Percentiles rank a stretch among this genome's conserved stretches.
Evolutionary conservation across 2,888 invertebrate species (phyloP).

Genomic region (Zootermopsis nevadensis): DNA sequence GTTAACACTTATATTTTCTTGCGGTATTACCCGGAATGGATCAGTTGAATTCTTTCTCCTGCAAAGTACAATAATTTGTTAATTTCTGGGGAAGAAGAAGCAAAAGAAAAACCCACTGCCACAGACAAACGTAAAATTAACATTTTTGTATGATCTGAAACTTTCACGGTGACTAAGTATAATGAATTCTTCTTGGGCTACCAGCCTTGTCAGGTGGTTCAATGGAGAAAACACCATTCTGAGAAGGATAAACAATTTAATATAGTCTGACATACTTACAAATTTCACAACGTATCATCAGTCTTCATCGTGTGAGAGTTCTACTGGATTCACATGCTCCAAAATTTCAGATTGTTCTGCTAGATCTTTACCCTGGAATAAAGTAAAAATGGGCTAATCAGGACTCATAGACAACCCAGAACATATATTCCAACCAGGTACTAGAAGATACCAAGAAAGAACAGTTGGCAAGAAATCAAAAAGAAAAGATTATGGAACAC

Average conservation of each 20-base stretch:
- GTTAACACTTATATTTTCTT: neutral
- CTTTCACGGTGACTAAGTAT: neutral
- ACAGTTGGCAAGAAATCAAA: no score
- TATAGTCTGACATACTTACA: neutral
- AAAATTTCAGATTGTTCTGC: constrained; percentile 56
- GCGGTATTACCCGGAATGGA: neutral
- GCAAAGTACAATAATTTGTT: neutral
- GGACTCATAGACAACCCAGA: no score
- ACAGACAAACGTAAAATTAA: neutral
- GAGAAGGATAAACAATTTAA: neutral
- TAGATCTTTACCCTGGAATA: constrained; percentile 56
- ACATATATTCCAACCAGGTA: no score
- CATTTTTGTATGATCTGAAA: neutral
- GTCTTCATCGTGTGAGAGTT: constrained; percentile 26
- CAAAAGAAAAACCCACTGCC: neutral
- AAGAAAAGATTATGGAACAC: no score
- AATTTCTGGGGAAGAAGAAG: neutral
- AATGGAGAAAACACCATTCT: no score
- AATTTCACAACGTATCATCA: constrained; percentile 1
- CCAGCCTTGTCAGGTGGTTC: neutral
- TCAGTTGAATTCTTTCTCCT: neutral
- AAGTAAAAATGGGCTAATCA: neutral
- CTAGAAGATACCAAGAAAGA: no score
- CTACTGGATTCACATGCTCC: constrained; percentile 49
- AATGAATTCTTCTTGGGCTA: neutral